Percentiles rank a stretch among this genome's conserved stretches.
These are phyloP conservation scores for Schrankia costaestrigalis DNA, from an alignment of 2,888 invertebrate species.

Conservation along the genomic window DNA sequence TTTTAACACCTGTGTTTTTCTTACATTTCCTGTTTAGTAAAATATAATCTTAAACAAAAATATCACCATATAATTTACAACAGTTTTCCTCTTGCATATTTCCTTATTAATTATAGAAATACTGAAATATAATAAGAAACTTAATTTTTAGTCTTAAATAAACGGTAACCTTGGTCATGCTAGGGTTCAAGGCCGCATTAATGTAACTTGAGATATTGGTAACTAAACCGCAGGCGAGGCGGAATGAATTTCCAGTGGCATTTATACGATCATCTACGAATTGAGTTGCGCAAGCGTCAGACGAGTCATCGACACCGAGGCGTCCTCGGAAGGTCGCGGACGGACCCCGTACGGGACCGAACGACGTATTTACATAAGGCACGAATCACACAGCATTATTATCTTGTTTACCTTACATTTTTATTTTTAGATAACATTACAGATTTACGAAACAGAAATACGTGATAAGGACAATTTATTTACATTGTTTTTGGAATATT, in stretches of 20 bases:
- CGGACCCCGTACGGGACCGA: constrained; percentile 40
- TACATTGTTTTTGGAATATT: too few relatives aligned
- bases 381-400: constrained; percentile 2
- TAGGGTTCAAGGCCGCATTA: constrained; percentile 4
- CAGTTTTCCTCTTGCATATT: too few relatives aligned
- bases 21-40: constrained; percentile 14
- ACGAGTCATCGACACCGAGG: constrained; percentile 57
- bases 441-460: too few relatives aligned
- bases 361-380: constrained; percentile 24
- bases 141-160: background rate
- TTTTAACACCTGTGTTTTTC: constrained; percentile 4
- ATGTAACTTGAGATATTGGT: constrained; percentile 1
- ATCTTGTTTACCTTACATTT: too few relatives aligned
- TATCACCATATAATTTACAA: too few relatives aligned
- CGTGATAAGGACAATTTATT: too few relatives aligned
- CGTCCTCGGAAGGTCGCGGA: constrained; percentile 59
- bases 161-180: constrained; percentile 4
- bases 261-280: constrained; percentile 26
- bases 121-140: background rate
- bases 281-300: constrained; percentile 45
- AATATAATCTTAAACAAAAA: too few relatives aligned
- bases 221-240: background rate
- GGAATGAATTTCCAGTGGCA: constrained; percentile 2
- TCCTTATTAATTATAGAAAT: too few relatives aligned
- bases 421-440: too few relatives aligned